Evolutionary conservation across 2,888 invertebrate species (phyloP), one percentile per base, ranked within the genome.

Genomic region (Acronicta psi): DNA sequence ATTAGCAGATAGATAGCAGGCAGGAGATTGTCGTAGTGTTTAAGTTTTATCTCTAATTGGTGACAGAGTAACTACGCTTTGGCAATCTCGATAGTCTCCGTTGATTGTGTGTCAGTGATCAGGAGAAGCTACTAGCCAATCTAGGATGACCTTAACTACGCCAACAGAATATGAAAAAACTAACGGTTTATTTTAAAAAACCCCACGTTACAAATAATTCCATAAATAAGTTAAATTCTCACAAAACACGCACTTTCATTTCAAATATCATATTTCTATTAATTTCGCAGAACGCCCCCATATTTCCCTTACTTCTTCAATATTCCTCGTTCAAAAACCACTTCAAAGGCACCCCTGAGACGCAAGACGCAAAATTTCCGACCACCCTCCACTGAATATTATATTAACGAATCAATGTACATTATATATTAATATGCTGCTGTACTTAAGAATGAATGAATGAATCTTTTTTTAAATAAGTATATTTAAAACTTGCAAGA

Each of bases 311-410:
- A 50, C 31, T 34, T 55, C 41, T 55, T 69, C 58, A 62, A 68
- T 59, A 69, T 68, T 55, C 41, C 16, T 20, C 34, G 43, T 44
- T 55, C 29, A 34, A 63, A 58, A 69, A 52, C 58, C 44, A 58
- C 58, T 49, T 58, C 64, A 63, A 55, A 69, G 51, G 41, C 41
- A 18, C 40, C 51, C 29, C 42, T 53, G 50, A 52, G 36, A 36
- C n/a, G 13, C 44, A 51, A 43, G 23, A 44, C 38, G 40, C 31
- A 13, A 16, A 42, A 49, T 50, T 36, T 46, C 29, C 29, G 16
- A 34, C n/a, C n/a, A n/a, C n/a, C 9, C 38, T 17, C 29, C 36
- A 13, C 41, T 45, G 58, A 69, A 58, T 59, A 62, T 54, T 41
- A 44, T 47, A 57, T 51, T 8, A 40, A 36, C 18, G 18, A 53